Evolutionary conservation across 1,140 invertebrate species (phyloP).

Genomic region (Diachasmimorpha longicaudata): DNA sequence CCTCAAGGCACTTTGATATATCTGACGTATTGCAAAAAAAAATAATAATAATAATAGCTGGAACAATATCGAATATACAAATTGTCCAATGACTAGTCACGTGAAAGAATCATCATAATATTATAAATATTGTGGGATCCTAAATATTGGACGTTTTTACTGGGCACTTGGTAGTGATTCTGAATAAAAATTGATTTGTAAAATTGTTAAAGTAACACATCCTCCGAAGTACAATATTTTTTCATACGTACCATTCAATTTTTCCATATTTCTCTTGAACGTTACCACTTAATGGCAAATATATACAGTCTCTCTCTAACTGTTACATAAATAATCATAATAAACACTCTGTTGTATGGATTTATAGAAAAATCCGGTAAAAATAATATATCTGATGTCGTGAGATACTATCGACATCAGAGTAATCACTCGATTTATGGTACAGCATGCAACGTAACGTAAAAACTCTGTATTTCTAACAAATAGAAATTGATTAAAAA

Average conservation of each 20-base stretch:
- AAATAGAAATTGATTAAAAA: constrained; percentile 27
- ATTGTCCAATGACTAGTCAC: constrained; percentile 26
- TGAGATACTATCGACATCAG: background rate
- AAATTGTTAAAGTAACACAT: background rate
- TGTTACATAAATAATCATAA: constrained; percentile 5
- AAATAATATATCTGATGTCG: background rate
- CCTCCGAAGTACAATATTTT: background rate
- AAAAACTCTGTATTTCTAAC: constrained; percentile 31
- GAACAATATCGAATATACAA: background rate
- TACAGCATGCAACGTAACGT: constrained; percentile 35
- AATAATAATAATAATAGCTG: background rate
- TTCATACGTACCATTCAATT: background rate
- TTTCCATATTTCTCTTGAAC: background rate
- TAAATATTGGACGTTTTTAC: constrained; percentile 18
- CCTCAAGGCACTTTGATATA: constrained; percentile 10
- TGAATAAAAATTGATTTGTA: background rate
- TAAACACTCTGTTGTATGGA: background rate
- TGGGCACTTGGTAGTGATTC: constrained; percentile 14
- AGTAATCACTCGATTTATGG: constrained; percentile 4
- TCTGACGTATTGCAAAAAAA: constrained; percentile 17
- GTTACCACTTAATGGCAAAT: background rate
- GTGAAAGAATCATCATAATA: constrained; percentile 5
- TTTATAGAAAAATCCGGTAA: background rate
- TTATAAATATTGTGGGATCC: background rate
- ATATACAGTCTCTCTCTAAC: background rate